Conservation (phyloP, 2,797 vertebrate species). For the Lates japonicus region DNA sequence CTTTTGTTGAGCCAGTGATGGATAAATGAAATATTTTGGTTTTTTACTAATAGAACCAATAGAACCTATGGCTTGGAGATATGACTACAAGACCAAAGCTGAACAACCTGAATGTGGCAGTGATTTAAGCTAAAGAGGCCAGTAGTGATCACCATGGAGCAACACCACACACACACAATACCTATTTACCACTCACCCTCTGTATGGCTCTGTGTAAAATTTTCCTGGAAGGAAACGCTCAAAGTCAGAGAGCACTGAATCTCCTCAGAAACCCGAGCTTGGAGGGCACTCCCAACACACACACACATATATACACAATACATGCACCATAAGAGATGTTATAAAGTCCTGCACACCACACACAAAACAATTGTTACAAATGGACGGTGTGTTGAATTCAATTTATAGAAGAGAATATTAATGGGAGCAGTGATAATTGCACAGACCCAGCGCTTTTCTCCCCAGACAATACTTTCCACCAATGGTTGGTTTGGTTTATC, state of each 20-base stretch:
- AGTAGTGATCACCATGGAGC: neutral
- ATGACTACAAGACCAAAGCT: neutral
- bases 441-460: slow-evolving; percentile 96
- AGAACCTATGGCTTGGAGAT: neutral
- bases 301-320: slow-evolving; percentile 32
- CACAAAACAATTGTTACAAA: neutral
- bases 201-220: slow-evolving; percentile 97
- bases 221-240: slow-evolving; percentile 95
- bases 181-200: slow-evolving; percentile 85
- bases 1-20: neutral
- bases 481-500: slow-evolving; percentile 92
- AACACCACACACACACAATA: slow-evolving; percentile 18
- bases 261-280: slow-evolving; percentile 95
- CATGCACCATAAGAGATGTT: neutral
- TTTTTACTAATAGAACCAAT: neutral
- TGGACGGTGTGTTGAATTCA: neutral
- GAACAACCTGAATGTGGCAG: neutral
- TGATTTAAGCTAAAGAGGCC: neutral
- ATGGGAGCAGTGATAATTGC: slow-evolving; percentile 83
- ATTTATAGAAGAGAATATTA: neutral
- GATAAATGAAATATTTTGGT: neutral
- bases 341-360: neutral
- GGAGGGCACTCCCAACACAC: slow-evolving; percentile 90
- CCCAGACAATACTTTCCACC: slow-evolving; percentile 98
- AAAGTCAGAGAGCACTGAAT: slow-evolving; percentile 95